These are phyloP conservation scores for Diplolepis rosae DNA, from an alignment of 2,888 invertebrate genomes.

Conservation along the genomic window DNA sequence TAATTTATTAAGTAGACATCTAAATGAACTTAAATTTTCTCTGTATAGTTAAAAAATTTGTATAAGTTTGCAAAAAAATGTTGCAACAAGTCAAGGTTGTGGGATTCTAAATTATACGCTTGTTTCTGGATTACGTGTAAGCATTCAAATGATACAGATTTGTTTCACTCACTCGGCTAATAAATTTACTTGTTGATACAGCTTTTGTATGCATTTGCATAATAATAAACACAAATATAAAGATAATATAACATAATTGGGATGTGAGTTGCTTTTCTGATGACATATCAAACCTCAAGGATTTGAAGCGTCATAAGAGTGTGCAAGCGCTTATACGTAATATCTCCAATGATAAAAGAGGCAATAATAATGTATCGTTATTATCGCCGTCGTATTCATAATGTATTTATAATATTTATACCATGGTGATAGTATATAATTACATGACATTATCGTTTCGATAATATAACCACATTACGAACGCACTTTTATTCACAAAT, in stretches of 20 bases:
- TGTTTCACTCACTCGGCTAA: constrained; percentile 30
- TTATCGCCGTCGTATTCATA: constrained; percentile 35
- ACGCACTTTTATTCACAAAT: constrained; percentile 57
- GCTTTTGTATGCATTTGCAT: constrained; percentile 11
- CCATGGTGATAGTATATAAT: constrained; percentile 52
- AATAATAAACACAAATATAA: constrained; percentile 44
- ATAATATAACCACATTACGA: constrained; percentile 59
- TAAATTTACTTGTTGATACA: background rate
- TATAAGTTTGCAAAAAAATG: constrained; percentile 36
- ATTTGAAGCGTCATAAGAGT: constrained; percentile 35
- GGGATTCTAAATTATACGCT: constrained; percentile 34
- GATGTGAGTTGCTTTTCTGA: background rate
- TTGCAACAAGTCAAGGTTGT: too few species aligned
- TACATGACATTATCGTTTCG: constrained; percentile 52
- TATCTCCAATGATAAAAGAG: constrained; percentile 41
- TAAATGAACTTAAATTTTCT: background rate
- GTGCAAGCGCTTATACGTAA: too few species aligned
- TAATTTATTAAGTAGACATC: background rate
- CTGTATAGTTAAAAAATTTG: constrained; percentile 6
- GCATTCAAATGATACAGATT: constrained; percentile 43
- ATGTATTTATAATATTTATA: constrained; percentile 66
- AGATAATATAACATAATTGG: constrained; percentile 11
- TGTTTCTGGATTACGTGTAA: constrained; percentile 37
- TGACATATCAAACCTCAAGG: background rate
- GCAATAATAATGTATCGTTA: constrained; percentile 36